Percentiles rank a stretch among this genome's conserved stretches.
Evolutionary conservation across 2,888 invertebrate species (phyloP).

Genomic region (Drosophila mulleri): DNA sequence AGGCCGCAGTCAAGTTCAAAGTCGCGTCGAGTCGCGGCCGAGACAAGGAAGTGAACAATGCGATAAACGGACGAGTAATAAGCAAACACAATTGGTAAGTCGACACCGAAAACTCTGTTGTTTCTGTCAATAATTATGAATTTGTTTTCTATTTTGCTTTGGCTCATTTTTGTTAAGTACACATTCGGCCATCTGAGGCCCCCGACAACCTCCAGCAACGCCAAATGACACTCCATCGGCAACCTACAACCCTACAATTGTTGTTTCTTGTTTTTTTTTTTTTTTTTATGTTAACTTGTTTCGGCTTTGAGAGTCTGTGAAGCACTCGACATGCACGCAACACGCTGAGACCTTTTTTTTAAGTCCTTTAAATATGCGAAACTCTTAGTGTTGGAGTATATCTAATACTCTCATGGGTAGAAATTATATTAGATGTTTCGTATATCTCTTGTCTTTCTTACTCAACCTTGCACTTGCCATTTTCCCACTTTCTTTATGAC

Average conservation of each 20-base stretch:
- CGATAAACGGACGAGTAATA: constrained; percentile 29
- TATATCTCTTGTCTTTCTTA: not conserved
- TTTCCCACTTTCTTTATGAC: not conserved
- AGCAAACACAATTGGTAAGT: constrained; percentile 18
- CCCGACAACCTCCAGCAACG: constrained; percentile 27
- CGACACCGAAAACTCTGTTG: constrained; percentile 12
- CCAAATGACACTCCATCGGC: constrained; percentile 19
- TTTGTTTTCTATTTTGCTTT: constrained; percentile 18
- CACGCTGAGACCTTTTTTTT: not conserved
- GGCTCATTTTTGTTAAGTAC: constrained; percentile 16
- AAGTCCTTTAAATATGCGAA: not conserved
- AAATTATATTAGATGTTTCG: not conserved
- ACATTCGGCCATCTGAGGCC: constrained; percentile 12
- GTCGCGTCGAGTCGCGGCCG: constrained; percentile 16
- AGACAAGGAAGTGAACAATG: constrained; percentile 35
- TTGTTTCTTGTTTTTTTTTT: not conserved
- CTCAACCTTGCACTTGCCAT: not conserved
- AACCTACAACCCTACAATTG: not conserved
- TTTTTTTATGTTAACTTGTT: not conserved
- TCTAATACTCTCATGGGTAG: not conserved
- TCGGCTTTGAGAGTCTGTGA: not conserved
- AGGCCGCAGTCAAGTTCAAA: constrained; percentile 41
- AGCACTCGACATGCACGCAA: constrained; percentile 2
- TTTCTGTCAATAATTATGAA: constrained; percentile 27
- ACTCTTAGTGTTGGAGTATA: too few species aligned